Evolutionary conservation across 1,140 invertebrate species (phyloP), one percentile per base, ranked within the genome.

Genomic region (Solen grandis): DNA sequence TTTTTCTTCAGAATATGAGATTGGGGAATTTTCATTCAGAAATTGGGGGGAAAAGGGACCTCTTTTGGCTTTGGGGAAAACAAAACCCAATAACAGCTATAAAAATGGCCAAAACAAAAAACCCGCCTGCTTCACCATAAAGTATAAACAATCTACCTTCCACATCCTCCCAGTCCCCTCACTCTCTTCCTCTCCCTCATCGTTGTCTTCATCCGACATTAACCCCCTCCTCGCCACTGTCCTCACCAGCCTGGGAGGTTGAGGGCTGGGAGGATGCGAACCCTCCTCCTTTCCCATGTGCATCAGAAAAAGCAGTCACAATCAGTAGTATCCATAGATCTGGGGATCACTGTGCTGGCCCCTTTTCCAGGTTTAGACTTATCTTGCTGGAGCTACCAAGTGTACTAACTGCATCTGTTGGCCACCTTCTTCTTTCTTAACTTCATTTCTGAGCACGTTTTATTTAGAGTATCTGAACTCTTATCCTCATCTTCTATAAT

Each of bases 141-240:
- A 59, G 36, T 27, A 5, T 5, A 50, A 65, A 38, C 16, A 41
- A 16, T 5, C 27, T 78, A 86, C 89, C 88, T 84, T 88, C 83
- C 29, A 92, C 91, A 85, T 92, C 92, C 83, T 94, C 92, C 91
- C 92, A 92, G 31, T 93, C 91, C 77, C 82, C 14, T 59, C 50
- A 68, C 65, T 50, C 19, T 77, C 41, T 8, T 68, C 72, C 22
- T 5, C 19, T 25, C 33, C 66, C 22, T 62, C 57, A n/a, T 46
- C 19, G 33, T 25, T 38, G 29, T n/a, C 16, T n/a, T 57, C 36
- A 10, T 74, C 59, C 14, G 19, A 36, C 27, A 36, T n/a, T 22
- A 50, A 10, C 22, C 1, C 25, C 33, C 19, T 54, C 50, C 50
- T 54, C 50, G 8, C 19, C 19, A 2, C 19, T 41, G 13, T 14